These are phyloP conservation scores for Hypercompe scribonia DNA, from an alignment of 2,888 invertebrate species.

Conservation along the genomic window DNA sequence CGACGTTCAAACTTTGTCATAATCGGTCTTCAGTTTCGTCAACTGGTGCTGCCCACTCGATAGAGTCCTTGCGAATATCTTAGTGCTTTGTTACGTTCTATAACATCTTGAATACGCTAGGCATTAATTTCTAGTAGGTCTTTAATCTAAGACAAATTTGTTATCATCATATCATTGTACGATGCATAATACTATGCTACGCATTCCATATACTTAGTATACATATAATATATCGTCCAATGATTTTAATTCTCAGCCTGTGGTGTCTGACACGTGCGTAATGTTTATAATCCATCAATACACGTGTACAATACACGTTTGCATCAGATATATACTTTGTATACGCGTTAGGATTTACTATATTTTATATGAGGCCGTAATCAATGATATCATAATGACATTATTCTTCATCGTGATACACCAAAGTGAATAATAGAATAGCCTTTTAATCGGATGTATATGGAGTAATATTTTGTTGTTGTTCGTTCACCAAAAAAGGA, in stretches of 20 bases:
- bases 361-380: neutral
- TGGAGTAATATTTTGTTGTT: too few species aligned
- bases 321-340: neutral
- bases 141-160: neutral
- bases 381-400: neutral
- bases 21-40: too few species aligned
- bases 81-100: too few species aligned
- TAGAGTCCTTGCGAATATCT: too few species aligned
- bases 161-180: too few species aligned
- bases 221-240: neutral
- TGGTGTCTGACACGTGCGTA: neutral
- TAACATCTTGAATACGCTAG: too few species aligned
- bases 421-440: neutral
- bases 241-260: neutral
- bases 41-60: too few species aligned
- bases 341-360: neutral
- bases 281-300: neutral
- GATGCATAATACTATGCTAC: too few species aligned
- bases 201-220: neutral
- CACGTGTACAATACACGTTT: neutral
- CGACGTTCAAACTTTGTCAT: too few species aligned
- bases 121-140: too few species aligned
- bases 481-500: too few species aligned
- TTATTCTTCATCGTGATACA: neutral
- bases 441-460: too few species aligned